Evolutionary conservation across 92 coral and sea anemone genomes (phyloP).

Genomic region (Epizoanthus scotinus): DNA sequence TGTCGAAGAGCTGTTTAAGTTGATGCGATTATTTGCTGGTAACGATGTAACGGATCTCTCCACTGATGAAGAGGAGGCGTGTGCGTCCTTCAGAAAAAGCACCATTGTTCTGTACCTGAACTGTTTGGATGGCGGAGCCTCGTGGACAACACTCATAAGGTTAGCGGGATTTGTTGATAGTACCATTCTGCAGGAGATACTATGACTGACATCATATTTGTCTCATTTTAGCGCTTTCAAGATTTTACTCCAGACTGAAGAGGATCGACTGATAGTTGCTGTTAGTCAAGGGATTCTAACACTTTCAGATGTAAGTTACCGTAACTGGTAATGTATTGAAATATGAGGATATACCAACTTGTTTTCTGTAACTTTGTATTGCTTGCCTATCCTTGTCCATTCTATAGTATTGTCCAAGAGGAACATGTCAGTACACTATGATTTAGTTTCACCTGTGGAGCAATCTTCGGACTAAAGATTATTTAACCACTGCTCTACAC

Average conservation of each 20-base stretch:
- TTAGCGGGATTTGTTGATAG: neutral
- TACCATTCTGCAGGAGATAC: neutral
- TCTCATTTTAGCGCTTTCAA: slow-evolving; percentile 79
- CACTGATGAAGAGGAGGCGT: slow-evolving; percentile 64
- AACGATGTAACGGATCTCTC: slow-evolving; percentile 66
- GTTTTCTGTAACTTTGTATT: too few species aligned
- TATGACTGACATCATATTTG: neutral
- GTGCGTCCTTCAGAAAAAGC: slow-evolving; percentile 77
- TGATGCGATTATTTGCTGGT: slow-evolving; percentile 92
- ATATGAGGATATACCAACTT: too few species aligned
- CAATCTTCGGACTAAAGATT: too few species aligned
- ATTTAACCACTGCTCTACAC: too few species aligned
- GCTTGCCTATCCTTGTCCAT: too few species aligned
- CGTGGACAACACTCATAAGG: slow-evolving; percentile 97
- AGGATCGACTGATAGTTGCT: slow-evolving; percentile 89
- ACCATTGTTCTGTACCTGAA: slow-evolving; percentile 90
- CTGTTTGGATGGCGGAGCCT: slow-evolving; percentile 89
- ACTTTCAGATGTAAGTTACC: slow-evolving; percentile 83
- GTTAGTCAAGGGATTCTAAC: slow-evolving; percentile 90
- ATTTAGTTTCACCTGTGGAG: too few species aligned
- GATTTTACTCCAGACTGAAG: slow-evolving; percentile 92
- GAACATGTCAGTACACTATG: too few species aligned
- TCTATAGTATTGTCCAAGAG: too few species aligned
- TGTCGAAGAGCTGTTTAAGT: slow-evolving; percentile 91
- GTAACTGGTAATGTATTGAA: too few species aligned